A percentile compares a stretch with the other conserved stretches of the same genome.
Conservation (phyloP, 2,888 invertebrate species). For the Geotrupes spiniger region DNA sequence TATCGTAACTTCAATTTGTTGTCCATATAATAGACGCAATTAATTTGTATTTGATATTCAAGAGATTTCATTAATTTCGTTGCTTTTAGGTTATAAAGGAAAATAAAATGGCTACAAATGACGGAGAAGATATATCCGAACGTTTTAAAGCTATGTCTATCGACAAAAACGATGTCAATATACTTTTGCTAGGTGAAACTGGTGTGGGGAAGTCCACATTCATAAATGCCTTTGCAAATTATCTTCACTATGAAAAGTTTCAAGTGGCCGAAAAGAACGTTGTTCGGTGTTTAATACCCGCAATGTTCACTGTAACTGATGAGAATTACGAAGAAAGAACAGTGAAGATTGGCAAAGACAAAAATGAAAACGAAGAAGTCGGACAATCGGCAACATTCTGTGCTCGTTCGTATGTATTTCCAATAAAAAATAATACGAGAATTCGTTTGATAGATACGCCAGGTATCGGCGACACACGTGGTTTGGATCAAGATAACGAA, state of each 20-base stretch:
- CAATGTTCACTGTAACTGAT: conserved; percentile 33
- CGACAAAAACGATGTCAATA: conserved; percentile 35
- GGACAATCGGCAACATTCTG: conserved; percentile 28
- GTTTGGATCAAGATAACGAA: conserved; percentile 27
- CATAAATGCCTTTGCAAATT: conserved; percentile 43
- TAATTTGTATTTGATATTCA: too few species aligned
- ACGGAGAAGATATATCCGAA: conserved; percentile 6
- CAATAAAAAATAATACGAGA: conserved; percentile 19
- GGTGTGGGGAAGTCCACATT: conserved; percentile 47
- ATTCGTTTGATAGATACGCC: conserved; percentile 44
- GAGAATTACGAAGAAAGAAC: conserved; percentile 29
- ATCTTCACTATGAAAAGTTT: conserved; percentile 33
- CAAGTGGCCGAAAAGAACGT: conserved; percentile 28
- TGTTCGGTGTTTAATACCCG: conserved; percentile 36
- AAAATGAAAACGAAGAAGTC: conserved; percentile 27
- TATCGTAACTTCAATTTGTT: too few species aligned
- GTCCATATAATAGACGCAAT: too few species aligned
- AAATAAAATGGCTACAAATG: neutral
- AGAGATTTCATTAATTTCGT: too few species aligned
- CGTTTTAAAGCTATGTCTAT: conserved; percentile 14
- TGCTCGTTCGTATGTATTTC: conserved; percentile 65
- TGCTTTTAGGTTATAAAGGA: too few species aligned
- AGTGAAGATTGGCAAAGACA: conserved; percentile 30
- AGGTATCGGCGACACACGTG: conserved; percentile 36
- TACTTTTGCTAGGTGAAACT: conserved; percentile 42